Conservation (phyloP, 2,113 vertebrate species). For the Hydrolagus affinis region DNA sequence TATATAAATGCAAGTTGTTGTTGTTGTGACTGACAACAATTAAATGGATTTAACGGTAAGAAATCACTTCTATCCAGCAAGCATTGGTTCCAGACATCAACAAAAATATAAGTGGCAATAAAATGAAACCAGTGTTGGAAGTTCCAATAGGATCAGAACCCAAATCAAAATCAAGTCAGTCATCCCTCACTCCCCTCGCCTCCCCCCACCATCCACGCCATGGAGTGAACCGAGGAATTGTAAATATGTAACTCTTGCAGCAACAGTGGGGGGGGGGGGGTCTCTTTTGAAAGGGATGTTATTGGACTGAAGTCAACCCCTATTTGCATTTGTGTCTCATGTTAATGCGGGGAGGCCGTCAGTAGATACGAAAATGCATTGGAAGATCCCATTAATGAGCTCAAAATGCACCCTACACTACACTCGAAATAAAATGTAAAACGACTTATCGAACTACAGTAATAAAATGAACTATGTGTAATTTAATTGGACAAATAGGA, state of each 20-base stretch:
- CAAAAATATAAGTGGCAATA: not conserved
- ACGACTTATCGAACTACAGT: not conserved
- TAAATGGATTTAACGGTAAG: no score
- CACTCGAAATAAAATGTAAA: not conserved
- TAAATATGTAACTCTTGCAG: not conserved
- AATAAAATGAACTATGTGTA: constrained; percentile 6
- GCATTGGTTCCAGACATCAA: no score
- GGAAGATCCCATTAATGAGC: not conserved
- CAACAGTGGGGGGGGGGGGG: no score
- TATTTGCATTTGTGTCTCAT: not conserved
- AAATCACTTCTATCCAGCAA: no score
- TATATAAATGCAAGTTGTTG: no score
- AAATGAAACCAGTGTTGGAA: constrained; percentile 29
- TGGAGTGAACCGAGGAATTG: not conserved
- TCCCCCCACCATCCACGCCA: not conserved
- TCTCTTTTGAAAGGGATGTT: not conserved
- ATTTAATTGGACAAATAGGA: not conserved
- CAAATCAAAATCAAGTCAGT: constrained; percentile 33
- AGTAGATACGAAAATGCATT: not conserved
- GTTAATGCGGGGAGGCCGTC: not conserved
- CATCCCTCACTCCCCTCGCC: constrained; percentile 35
- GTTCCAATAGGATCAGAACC: constrained; percentile 22
- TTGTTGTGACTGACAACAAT: no score
- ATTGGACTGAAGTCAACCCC: not conserved
- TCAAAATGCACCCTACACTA: not conserved